Conservation (phyloP, 2,888 invertebrate genomes). For the Encarsia formosa region DNA sequence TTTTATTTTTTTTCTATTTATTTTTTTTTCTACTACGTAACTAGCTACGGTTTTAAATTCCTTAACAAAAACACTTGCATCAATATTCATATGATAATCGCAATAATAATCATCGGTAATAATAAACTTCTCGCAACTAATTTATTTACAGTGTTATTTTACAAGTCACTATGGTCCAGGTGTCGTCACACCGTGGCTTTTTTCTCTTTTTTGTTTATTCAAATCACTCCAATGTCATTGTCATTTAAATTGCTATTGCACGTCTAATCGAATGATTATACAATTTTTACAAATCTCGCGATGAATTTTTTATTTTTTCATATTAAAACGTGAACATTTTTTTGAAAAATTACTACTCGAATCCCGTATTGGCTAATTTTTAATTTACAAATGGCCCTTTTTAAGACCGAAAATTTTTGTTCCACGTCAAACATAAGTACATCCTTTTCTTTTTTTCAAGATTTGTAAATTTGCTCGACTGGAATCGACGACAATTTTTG, state of each 20-base stretch:
- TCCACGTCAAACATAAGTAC: conserved; percentile 2
- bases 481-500: conserved; percentile 2
- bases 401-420: conserved; percentile 13
- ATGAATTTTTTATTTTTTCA: neutral
- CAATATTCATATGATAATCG: conserved; percentile 30
- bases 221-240: conserved; percentile 4
- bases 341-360: no score
- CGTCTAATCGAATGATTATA: conserved; percentile 18
- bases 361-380: no score
- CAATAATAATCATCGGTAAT: conserved; percentile 23
- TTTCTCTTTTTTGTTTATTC: conserved; percentile 14
- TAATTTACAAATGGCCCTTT: neutral
- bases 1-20: conserved; percentile 22
- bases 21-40: neutral
- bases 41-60: conserved; percentile 28
- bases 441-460: neutral
- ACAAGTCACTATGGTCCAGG: conserved; percentile 37
- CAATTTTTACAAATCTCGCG: conserved; percentile 11
- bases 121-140: conserved; percentile 36
- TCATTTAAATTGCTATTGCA: conserved; percentile 24
- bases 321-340: no score
- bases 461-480: conserved; percentile 10
- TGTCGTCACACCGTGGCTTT: conserved; percentile 4
- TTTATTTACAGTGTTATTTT: conserved; percentile 41
- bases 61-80: conserved; percentile 31